Percentiles rank a stretch among this genome's conserved stretches.
These are phyloP conservation scores for Sturmia bella DNA, from an alignment of 2,888 invertebrate genomes.

Conservation along the genomic window DNA sequence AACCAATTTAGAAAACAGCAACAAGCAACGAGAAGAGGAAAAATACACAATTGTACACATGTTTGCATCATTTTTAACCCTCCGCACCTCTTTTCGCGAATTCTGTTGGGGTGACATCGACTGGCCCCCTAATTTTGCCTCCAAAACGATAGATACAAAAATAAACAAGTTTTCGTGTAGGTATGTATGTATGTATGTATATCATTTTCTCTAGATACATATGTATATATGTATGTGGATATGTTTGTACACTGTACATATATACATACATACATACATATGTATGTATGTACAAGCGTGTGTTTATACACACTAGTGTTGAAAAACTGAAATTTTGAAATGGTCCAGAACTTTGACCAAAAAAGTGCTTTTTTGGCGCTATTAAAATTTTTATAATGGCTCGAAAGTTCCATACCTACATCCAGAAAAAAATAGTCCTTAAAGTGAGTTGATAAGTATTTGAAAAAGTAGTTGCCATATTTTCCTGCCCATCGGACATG, in stretches of 20 bases:
- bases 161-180: constrained; percentile 24
- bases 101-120: constrained; percentile 67
- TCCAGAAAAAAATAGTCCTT: too few species aligned
- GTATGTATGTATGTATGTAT: constrained; percentile 2
- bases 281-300: too few species aligned
- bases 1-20: background rate
- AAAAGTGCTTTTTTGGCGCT: too few species aligned
- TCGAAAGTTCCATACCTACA: too few species aligned
- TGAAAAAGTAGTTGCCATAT: too few species aligned
- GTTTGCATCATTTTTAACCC: constrained; percentile 56
- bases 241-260: background rate
- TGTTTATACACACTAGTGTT: too few species aligned
- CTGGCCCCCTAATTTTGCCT: constrained; percentile 62
- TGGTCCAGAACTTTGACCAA: too few species aligned
- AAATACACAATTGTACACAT: constrained; percentile 45
- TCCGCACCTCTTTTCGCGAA: constrained; percentile 30
- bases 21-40: background rate
- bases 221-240: background rate
- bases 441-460: too few species aligned
- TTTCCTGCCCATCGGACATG: too few species aligned
- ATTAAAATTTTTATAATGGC: too few species aligned
- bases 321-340: too few species aligned
- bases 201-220: constrained; percentile 16
- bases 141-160: constrained; percentile 34
- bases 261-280: constrained; percentile 10